Evolutionary conservation across 2,113 vertebrate species (phyloP).

Genomic region (Gallinago media): DNA sequence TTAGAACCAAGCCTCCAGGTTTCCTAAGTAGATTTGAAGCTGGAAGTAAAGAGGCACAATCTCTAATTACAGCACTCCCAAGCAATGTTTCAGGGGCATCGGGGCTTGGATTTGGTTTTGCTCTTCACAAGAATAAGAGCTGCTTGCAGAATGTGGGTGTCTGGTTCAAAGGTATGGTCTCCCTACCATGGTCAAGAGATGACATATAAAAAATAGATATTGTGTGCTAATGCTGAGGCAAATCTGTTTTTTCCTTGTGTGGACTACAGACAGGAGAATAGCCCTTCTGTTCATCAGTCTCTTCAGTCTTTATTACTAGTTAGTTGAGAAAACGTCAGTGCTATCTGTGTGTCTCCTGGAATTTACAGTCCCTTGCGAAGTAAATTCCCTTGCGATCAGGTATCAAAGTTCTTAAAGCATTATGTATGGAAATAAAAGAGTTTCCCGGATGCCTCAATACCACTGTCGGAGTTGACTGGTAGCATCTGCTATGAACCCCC

Average conservation of each 20-base stretch:
- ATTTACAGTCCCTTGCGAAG: background rate
- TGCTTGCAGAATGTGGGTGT: background rate
- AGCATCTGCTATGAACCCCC: background rate
- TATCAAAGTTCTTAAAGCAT: background rate
- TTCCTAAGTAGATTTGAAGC: slow-evolving; percentile 2
- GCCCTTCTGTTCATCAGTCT: background rate
- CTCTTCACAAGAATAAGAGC: background rate
- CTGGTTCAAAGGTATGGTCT: background rate
- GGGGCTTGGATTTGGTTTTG: background rate
- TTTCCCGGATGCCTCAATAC: background rate
- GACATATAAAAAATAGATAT: background rate
- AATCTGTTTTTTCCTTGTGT: background rate
- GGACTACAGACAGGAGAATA: background rate
- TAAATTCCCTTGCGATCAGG: background rate
- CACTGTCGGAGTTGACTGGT: background rate
- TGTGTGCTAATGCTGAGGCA: background rate
- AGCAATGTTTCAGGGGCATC: background rate
- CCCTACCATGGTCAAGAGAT: background rate
- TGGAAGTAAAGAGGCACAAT: background rate
- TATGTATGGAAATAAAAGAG: background rate
- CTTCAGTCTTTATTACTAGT: background rate
- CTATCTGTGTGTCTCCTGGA: background rate
- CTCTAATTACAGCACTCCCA: background rate
- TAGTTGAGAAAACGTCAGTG: background rate
- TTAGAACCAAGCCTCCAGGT: background rate